Percentiles rank a stretch among this genome's conserved stretches.
Evolutionary conservation across 2,113 vertebrate species (phyloP).

Genomic region (Noctilio leporinus): DNA sequence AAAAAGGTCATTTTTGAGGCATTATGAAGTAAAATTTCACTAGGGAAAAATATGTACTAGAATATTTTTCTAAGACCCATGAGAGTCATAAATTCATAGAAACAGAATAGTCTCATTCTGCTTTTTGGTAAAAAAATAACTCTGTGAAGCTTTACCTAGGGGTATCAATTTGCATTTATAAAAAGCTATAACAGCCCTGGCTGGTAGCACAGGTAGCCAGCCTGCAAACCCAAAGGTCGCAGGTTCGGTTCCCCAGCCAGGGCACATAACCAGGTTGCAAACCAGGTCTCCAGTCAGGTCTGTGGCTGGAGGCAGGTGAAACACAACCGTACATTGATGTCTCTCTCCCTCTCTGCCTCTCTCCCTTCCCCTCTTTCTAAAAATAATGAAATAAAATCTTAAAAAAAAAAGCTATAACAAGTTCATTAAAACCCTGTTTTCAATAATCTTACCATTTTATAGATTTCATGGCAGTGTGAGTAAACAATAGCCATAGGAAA

Average conservation of each 20-base stretch:
- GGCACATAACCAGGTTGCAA: too few relatives aligned
- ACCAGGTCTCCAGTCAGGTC: too few relatives aligned
- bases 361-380: too few relatives aligned
- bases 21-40: background rate
- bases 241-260: too few relatives aligned
- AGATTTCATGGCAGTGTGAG: background rate
- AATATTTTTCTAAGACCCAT: conserved; percentile 20
- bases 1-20: background rate
- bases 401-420: background rate
- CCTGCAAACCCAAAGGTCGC: too few relatives aligned
- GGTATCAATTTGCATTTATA: conserved; percentile 26
- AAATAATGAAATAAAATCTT: too few relatives aligned
- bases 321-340: too few relatives aligned
- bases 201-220: too few relatives aligned
- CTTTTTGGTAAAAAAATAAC: conserved; percentile 15
- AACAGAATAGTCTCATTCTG: conserved; percentile 45
- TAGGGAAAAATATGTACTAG: background rate
- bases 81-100: conserved; percentile 45
- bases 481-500: background rate
- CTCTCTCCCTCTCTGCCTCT: too few relatives aligned
- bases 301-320: too few relatives aligned
- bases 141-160: background rate
- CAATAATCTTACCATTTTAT: background rate
- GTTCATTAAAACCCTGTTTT: background rate
- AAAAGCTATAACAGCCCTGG: too few relatives aligned